A percentile compares a stretch with the other conserved stretches of the same genome.
Evolutionary conservation across 2,888 invertebrate genomes (phyloP).

Genomic region (Drosophila quinaria): DNA sequence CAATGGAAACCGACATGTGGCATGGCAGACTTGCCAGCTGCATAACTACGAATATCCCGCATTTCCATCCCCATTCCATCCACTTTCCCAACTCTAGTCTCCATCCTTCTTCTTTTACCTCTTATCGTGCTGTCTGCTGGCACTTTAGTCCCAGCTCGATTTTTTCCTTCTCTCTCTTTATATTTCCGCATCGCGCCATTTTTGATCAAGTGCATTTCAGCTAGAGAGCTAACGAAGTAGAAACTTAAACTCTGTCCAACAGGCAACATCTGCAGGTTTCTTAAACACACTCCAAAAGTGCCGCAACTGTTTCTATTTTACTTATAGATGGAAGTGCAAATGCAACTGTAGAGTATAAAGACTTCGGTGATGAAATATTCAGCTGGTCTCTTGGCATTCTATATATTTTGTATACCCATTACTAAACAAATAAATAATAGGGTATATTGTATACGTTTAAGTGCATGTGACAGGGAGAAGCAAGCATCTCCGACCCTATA

Average conservation of each 20-base stretch:
- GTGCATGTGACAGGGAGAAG: too few species aligned
- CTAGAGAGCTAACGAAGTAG: conserved; percentile 71
- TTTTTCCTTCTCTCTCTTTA: conserved; percentile 1
- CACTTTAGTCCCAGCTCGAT: conserved; percentile 41
- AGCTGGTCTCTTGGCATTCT: not conserved
- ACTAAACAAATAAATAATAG: too few species aligned
- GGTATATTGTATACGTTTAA: too few species aligned
- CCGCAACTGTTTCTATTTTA: not conserved
- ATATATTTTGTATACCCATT: conserved; percentile 8
- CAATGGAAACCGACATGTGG: conserved; percentile 70
- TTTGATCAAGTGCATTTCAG: conserved; percentile 77
- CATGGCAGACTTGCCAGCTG: conserved; percentile 48
- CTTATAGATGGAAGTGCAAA: too few species aligned
- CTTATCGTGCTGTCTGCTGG: conserved; percentile 45
- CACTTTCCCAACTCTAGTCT: conserved; percentile 7
- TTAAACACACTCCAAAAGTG: not conserved
- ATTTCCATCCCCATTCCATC: conserved; percentile 8
- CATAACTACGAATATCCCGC: conserved; percentile 21
- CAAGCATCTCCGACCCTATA: too few species aligned
- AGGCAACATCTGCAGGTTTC: conserved; percentile 31
- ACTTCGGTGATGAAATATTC: conserved; percentile 1
- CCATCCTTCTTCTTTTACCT: not conserved
- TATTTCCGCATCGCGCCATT: conserved; percentile 60
- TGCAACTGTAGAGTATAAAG: conserved; percentile 18
- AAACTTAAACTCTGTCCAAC: conserved; percentile 61